Base-by-base conservation (phyloP, 2,113 vertebrate species). In the Podiceps cristatus region DNA sequence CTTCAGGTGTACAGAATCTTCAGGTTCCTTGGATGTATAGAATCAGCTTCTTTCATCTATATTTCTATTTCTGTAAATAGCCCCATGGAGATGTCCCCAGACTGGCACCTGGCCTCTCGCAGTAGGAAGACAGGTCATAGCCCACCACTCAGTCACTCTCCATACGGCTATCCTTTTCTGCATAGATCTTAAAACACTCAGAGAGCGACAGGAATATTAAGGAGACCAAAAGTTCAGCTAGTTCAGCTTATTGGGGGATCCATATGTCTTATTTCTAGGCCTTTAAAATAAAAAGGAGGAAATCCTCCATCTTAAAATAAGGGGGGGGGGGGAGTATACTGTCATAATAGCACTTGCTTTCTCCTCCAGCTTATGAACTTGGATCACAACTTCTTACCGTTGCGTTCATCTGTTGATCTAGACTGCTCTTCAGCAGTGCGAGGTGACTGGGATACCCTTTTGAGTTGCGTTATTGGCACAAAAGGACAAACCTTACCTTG, bases 291-390 rank as follows among this genome's bases (percentile, higher is more conserved):
- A 83, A 69, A 74, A 80, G 28, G 35, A 92, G 4, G 44, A 90
- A 90, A 60, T 7, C 1, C 33, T 47, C 7, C 25, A 35, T 55
- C 44, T 68, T 27, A 42, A 82, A 85, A 8, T 58, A 82, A 78
- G 53, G 78, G 62, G 42, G 64, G 49, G n/a, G 37, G 9, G 37
- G 37, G 52, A 69, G 28, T 63, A 68, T 59, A 55, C 42, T 53
- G 33, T 22, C 0, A 0, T 74, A 74, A 71, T 0, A 80, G 42
- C 7, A 56, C 17, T 40, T 80, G 37, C 27, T 35, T 64, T 44
- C 12, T 88, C 37, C 28, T 83, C 44, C 75, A 93, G 35, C 18
- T 64, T 47, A n/a, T 18, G 47, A 79, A 66, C 25, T 67, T 45
- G 11, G 22, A 45, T 67, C 13, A 20, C 0, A 3, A 79, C 66